Evolutionary conservation across 2,797 vertebrate species (phyloP).

Genomic region (Notamacropus eugenii): DNA sequence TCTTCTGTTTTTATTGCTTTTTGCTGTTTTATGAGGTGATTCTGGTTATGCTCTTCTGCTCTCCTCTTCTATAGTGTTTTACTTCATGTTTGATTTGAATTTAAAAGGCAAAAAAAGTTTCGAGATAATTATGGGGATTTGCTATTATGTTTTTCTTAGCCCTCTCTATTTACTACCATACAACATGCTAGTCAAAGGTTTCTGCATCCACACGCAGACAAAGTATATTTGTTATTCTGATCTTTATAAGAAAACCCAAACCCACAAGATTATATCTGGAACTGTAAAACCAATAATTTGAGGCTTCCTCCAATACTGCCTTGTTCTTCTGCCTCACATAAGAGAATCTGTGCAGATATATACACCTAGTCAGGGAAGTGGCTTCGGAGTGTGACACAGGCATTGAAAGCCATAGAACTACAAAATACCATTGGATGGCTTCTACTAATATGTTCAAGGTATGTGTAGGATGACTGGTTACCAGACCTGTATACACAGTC

Average conservation of each 20-base stretch:
- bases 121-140: background rate
- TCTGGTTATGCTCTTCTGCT: background rate
- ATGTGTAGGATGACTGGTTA: background rate
- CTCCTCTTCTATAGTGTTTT: background rate
- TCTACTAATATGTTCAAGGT: background rate
- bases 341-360: background rate
- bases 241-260: conserved; percentile 69
- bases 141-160: background rate
- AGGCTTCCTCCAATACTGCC: background rate
- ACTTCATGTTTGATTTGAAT: background rate
- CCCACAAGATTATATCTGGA: conserved; percentile 63
- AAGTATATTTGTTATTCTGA: conserved; percentile 62
- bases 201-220: conserved; percentile 55
- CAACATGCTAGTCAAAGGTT: background rate
- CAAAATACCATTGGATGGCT: background rate
- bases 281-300: conserved; percentile 40
- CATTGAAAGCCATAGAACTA: too few relatives aligned
- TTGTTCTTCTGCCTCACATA: background rate
- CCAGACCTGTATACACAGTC: background rate
- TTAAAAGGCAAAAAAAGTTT: background rate
- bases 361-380: too few relatives aligned
- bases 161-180: background rate
- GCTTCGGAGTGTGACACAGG: background rate
- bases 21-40: conserved; percentile 1
- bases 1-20: background rate